These are phyloP conservation scores for Boulengerochromis microlepis DNA, from an alignment of 2,113 vertebrate species.

Conservation along the genomic window DNA sequence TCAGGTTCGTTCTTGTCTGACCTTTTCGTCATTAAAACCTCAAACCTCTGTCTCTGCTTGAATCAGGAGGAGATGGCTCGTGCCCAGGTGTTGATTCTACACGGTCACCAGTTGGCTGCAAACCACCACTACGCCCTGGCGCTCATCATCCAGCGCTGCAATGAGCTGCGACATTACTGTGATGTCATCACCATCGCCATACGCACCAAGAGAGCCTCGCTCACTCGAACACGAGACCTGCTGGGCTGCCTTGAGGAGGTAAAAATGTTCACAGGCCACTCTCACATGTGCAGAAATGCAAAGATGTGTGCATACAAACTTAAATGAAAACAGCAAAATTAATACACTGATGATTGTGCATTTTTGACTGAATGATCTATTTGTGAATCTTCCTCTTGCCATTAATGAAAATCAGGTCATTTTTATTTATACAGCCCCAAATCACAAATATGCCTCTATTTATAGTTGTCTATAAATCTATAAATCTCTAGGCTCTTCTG, in stretches of 20 bases:
- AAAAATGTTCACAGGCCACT: not conserved
- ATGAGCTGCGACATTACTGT: constrained; percentile 84
- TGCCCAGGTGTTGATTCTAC: constrained; percentile 82
- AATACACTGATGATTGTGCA: not conserved
- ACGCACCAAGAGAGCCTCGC: constrained; percentile 71
- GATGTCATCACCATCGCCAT: constrained; percentile 79
- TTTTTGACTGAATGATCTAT: not conserved
- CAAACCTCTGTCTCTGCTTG: not conserved
- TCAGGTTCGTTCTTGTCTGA: not conserved
- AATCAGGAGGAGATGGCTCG: constrained; percentile 82
- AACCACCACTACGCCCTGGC: constrained; percentile 92
- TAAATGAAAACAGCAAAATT: not conserved
- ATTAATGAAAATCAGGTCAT: not conserved
- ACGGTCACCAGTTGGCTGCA: constrained; percentile 87
- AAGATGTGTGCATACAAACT: not conserved
- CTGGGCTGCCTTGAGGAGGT: constrained; percentile 85
- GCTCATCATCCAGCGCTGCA: constrained; percentile 91
- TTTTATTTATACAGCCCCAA: not conserved
- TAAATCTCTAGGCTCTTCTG: not conserved
- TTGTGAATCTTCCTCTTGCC: not conserved
- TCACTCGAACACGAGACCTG: constrained; percentile 79
- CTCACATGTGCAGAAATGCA: not conserved
- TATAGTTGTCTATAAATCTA: not conserved
- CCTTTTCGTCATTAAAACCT: not conserved
- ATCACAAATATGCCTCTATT: not conserved